A percentile compares a stretch with the other conserved stretches of the same genome.
These are phyloP conservation scores for Benitochromis conjunctus DNA, from an alignment of 2,113 vertebrate genomes.

Conservation along the genomic window DNA sequence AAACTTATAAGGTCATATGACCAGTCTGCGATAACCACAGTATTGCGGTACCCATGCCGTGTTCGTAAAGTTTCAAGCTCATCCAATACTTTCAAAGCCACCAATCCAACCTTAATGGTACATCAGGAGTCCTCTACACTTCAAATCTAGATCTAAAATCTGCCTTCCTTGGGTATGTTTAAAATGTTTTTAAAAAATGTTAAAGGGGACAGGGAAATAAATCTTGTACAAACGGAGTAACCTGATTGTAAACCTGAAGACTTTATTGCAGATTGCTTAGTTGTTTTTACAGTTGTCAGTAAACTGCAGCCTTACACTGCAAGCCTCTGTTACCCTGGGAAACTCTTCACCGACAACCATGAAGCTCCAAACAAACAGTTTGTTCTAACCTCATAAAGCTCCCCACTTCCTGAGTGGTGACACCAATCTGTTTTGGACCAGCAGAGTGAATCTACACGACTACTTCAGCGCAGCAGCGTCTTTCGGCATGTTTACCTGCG, in stretches of 20 bases:
- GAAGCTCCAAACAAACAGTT: neutral
- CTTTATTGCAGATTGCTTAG: neutral
- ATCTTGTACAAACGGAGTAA: neutral
- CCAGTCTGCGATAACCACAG: neutral
- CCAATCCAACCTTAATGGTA: neutral
- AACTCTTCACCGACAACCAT: neutral
- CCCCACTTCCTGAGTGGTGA: conserved; percentile 6
- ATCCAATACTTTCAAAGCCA: neutral
- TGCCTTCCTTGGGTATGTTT: neutral
- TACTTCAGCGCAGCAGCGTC: neutral
- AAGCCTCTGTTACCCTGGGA: neutral
- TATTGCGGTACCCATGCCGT: neutral
- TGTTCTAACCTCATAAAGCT: neutral
- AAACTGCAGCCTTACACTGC: neutral
- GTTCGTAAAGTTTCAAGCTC: neutral
- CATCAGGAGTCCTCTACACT: neutral
- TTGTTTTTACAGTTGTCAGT: neutral
- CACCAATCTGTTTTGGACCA: neutral
- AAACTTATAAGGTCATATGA: neutral
- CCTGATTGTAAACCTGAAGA: neutral
- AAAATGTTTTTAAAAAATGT: neutral
- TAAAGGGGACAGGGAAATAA: neutral
- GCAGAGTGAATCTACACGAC: neutral
- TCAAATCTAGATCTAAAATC: neutral
- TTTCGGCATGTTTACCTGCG: conserved; percentile 73